Conservation (phyloP, 2,888 invertebrate genomes). For the Drosophila formosana region DNA sequence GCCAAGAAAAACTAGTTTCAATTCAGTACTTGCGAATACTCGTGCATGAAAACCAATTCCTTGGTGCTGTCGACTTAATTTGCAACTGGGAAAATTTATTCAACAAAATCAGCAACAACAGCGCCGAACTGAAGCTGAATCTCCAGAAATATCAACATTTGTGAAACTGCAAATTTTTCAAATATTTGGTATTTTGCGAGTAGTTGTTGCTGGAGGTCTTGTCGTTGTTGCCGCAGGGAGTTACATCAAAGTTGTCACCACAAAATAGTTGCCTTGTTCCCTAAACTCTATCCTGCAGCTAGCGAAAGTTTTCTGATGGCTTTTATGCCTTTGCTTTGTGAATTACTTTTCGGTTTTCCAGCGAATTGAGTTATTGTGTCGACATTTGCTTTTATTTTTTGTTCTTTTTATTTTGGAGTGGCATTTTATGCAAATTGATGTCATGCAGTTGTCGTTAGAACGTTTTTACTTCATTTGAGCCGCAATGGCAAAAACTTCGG, state of each 20-base stretch:
- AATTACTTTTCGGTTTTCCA: slow-evolving; percentile 54
- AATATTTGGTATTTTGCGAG: slow-evolving; percentile 61
- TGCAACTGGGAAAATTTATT: slow-evolving; percentile 27
- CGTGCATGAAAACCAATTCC: slow-evolving; percentile 41
- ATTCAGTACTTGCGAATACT: slow-evolving; percentile 20
- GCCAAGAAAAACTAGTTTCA: slow-evolving; percentile 53
- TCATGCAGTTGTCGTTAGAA: slow-evolving; percentile 33
- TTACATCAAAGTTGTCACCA: slow-evolving; percentile 65
- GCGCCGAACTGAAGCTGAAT: slow-evolving; percentile 16
- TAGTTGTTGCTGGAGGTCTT: slow-evolving; percentile 40
- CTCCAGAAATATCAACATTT: slow-evolving; percentile 65
- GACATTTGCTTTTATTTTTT: slow-evolving; percentile 33
- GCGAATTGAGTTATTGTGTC: slow-evolving; percentile 77
- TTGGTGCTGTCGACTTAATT: slow-evolving; percentile 58
- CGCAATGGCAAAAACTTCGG: slow-evolving; percentile 25
- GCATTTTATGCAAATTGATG: slow-evolving; percentile 62
- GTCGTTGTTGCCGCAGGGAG: slow-evolving; percentile 47
- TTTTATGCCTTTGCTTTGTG: slow-evolving; percentile 49
- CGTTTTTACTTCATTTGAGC: slow-evolving; percentile 29
- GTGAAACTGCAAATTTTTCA: slow-evolving; percentile 64
- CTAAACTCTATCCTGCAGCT: slow-evolving; percentile 54
- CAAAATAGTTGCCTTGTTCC: slow-evolving; percentile 64
- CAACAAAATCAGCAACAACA: slow-evolving; percentile 23
- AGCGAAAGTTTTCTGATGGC: slow-evolving; percentile 51
- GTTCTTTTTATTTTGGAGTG: slow-evolving; percentile 24